A percentile compares a stretch with the other conserved stretches of the same genome.
phyloP scores from a whole-genome alignment of 2,113 vertebrate species.

The Lepisosteus osseus region DNA sequence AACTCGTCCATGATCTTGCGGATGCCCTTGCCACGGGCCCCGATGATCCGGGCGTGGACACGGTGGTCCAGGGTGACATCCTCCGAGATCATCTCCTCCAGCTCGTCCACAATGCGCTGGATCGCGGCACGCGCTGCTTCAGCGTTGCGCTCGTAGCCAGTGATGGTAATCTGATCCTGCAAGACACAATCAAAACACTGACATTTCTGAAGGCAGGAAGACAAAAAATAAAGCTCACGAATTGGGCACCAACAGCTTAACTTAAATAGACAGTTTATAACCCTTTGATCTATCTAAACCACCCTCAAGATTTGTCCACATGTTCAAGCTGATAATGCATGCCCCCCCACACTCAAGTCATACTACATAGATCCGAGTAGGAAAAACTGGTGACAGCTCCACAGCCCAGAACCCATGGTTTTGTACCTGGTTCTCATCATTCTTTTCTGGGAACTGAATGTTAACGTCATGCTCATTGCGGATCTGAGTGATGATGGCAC shows the following conservation, averaged over 20 bases:
- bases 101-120: slow-evolving; percentile 84
- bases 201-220: background rate
- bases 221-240: too few species aligned
- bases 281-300: too few species aligned
- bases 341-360: too few species aligned
- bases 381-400: too few species aligned
- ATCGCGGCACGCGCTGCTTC: slow-evolving; percentile 89
- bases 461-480: slow-evolving; percentile 91
- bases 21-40: slow-evolving; percentile 92
- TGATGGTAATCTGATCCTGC: slow-evolving; percentile 95
- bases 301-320: too few species aligned
- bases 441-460: slow-evolving; percentile 97
- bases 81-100: slow-evolving; percentile 95
- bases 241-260: too few species aligned
- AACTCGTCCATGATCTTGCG: slow-evolving; percentile 98
- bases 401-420: too few species aligned
- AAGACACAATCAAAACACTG: background rate
- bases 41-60: slow-evolving; percentile 94
- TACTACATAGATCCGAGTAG: too few species aligned
- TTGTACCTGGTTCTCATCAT: slow-evolving; percentile 88
- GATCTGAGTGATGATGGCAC: slow-evolving; percentile 91
- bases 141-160: slow-evolving; percentile 91
- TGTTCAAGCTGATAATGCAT: too few species aligned
- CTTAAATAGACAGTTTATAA: too few species aligned
- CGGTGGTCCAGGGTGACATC: slow-evolving; percentile 89